Evolutionary conservation across 1,140 invertebrate genomes (phyloP), one percentile per base, ranked within the genome.

Genomic region (Temnothorax longispinosus): DNA sequence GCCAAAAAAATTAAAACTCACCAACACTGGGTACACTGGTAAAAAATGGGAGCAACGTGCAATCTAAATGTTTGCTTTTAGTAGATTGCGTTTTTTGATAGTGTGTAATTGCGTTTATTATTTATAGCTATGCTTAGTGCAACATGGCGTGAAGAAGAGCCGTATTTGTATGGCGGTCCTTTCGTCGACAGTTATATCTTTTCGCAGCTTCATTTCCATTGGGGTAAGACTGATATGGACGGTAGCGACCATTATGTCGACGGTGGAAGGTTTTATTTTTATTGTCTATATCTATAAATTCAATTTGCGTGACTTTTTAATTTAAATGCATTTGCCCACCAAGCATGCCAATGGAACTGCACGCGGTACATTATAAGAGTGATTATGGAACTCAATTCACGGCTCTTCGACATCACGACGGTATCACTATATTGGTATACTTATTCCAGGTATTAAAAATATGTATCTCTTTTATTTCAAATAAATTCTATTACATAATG

Each of bases 211-310:
- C 98, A 98, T 94, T 97, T 98, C 85, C 98, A 98, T 93, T 98
- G 98, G 97, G 98, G 98, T 2, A 89, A 94, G 18, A 96, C 96
- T 60, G 96, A 97, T 89, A 96, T 96, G 91, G 94, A 96, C 65
- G 98, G 98, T 2, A 98, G 97, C 50, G 98, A 98, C 88, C 98
- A 99, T 92, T 96, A 96, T 0, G 94, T 98, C 1, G 97, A 97
- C 89, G 96, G 96, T 35, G 93, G 93, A 78, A 95, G 94, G 93
- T 97, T 60, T 65, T 54, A n/a, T 56, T 84, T 87, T 88, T 78
- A 78, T 18, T 50, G 15, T 52, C 3, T 58, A 11, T 8, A 5
- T 64, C 54, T 5, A 21, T 27, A 62, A 47, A 60, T 74, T 32
- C 13, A 13, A 80, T 38, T 54, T 38, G 15, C 21, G 2, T 15